Conservation (phyloP, 2,113 vertebrate genomes). For the Kobus ellipsiprymnus region DNA sequence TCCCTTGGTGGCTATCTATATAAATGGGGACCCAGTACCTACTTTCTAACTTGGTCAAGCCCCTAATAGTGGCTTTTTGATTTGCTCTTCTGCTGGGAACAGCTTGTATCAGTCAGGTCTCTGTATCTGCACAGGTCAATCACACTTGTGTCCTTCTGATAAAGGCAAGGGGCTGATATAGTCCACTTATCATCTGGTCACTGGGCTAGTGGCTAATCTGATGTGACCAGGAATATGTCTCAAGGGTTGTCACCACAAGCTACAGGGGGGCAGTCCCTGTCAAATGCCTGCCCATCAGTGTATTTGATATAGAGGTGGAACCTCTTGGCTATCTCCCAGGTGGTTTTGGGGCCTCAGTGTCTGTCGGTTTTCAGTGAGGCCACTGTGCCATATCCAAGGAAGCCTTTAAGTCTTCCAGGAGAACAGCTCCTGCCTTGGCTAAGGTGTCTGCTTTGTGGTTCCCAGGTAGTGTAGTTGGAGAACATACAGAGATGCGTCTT, state of each 20-base stretch:
- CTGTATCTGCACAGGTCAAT: not conserved
- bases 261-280: not conserved
- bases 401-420: not conserved
- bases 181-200: not conserved
- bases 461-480: not conserved
- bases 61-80: not conserved
- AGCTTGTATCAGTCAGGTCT: not conserved
- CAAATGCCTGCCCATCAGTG: not conserved
- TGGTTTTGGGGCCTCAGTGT: not conserved
- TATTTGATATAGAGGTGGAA: not conserved
- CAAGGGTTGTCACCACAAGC: not conserved
- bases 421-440: not conserved
- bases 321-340: not conserved
- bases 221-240: not conserved
- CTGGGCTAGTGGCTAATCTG: not conserved
- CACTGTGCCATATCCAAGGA: not conserved
- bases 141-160: not conserved
- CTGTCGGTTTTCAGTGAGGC: not conserved
- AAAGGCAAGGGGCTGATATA: not conserved
- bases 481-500: not conserved
- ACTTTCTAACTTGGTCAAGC: not conserved
- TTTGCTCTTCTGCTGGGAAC: not conserved
- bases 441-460: not conserved
- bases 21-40: too few species aligned
- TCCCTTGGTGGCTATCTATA: not conserved